Evolutionary conservation across 2,797 vertebrate species (phyloP).

Genomic region (Acomys russatus): DNA sequence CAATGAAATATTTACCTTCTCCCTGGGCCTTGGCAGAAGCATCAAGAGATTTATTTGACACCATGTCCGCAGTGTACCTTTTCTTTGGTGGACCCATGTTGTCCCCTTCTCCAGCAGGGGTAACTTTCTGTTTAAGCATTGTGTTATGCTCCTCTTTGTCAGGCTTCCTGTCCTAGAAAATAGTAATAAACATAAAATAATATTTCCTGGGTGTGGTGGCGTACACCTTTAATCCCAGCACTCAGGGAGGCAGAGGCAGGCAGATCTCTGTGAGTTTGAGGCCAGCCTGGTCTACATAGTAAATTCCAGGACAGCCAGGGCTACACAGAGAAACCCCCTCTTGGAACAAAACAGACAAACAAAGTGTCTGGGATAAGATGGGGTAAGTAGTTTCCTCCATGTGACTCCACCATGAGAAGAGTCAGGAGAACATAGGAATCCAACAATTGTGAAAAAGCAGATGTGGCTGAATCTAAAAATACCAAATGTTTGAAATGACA

Average conservation of each 20-base stretch:
- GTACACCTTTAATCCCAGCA: not conserved
- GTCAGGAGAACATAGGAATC: not conserved
- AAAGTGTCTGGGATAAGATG: not conserved
- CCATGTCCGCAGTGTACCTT: constrained; percentile 93
- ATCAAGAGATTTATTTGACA: constrained; percentile 88
- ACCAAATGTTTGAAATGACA: not conserved
- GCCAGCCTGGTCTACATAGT: not conserved
- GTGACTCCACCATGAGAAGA: not conserved
- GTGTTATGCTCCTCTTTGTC: constrained; percentile 96
- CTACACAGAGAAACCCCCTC: not conserved
- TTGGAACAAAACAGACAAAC: not conserved
- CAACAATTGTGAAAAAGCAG: not conserved
- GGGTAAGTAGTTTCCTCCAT: not conserved
- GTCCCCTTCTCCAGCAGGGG: constrained; percentile 93
- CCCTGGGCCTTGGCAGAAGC: not conserved
- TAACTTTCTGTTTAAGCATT: constrained; percentile 95
- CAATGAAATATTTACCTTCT: constrained; percentile 9
- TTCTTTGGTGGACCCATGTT: constrained; percentile 93
- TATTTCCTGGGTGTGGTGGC: not conserved
- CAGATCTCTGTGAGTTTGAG: not conserved
- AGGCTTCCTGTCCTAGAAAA: constrained; percentile 96
- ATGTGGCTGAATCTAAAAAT: not conserved
- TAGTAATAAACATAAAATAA: constrained; percentile 14
- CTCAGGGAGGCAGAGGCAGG: not conserved
- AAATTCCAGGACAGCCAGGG: not conserved